Evolutionary conservation across 2,888 invertebrate genomes (phyloP), one percentile per base, ranked within the genome.

Genomic region (Mythimna loreyi): DNA sequence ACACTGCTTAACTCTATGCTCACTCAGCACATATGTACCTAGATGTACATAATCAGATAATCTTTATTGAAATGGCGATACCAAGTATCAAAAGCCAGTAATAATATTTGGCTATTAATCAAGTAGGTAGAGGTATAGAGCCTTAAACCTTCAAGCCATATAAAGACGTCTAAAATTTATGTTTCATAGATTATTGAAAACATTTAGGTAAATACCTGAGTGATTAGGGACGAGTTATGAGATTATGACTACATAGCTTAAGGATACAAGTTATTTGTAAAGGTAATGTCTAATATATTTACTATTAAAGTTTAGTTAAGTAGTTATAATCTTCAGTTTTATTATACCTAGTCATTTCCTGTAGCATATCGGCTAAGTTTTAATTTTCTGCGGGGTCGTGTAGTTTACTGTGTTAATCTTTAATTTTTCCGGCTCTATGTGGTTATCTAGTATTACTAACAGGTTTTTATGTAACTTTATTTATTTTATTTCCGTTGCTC

Each of bases 121-220:
- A 50, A 45, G n/a, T 47, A 25, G 25, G 33, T 45, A 50, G n/a
- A n/a, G 9, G 11, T 19, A 25, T 33, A 30, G 21, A 43, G 47
- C 36, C 36, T 61, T 40, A 55, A 62, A 40, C 47, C 49, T 64
- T 66, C 60, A 40, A 7, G 21, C 79, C 79, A 45, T 67, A 45
- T 68, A 68, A 53, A 58, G 72, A 33, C 59, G 43, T 74, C 62
- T 59, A 78, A 81, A 63, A 66, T 74, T 7, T 49, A 65, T 62
- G 68, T 30, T 67, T 52, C 53, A 60, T 65, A 65, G 30, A 57
- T 64, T 80, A 60, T 76, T 30, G 64, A 57, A 64, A 57, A 76
- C 65, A 76, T 83, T 81, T 81, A 83, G 68, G 65, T 83, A 78
- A 81, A 83, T 81, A 68, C 62, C 69, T 61, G 60, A 69, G 70